phyloP scores from a whole-genome alignment of 2,797 vertebrate genomes.

The Labroides dimidiatus region DNA sequence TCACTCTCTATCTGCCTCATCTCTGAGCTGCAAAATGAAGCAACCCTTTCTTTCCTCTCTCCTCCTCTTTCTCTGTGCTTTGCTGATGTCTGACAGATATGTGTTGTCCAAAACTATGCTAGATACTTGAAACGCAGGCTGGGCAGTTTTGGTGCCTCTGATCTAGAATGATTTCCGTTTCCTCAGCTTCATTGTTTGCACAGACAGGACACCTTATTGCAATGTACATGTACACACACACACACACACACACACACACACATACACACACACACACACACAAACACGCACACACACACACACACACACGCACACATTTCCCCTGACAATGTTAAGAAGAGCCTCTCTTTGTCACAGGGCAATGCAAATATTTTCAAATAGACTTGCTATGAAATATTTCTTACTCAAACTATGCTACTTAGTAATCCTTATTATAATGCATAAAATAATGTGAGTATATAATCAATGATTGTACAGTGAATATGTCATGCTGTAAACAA shows the following conservation, averaged over 20 bases:
- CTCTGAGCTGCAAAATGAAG: slow-evolving; percentile 47
- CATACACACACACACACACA: slow-evolving; percentile 27
- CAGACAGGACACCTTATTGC: slow-evolving; percentile 61
- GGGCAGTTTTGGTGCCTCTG: slow-evolving; percentile 79
- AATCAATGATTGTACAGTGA: slow-evolving; percentile 85
- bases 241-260: slow-evolving; percentile 8
- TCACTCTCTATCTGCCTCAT: slow-evolving; percentile 61
- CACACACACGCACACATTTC: slow-evolving; percentile 41
- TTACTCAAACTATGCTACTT: slow-evolving; percentile 84
- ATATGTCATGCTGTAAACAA: slow-evolving; percentile 86
- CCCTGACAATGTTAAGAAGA: slow-evolving; percentile 68
- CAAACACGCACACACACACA: slow-evolving; percentile 27
- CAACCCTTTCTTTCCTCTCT: slow-evolving; percentile 34
- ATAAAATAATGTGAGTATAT: slow-evolving; percentile 84
- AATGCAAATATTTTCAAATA: slow-evolving; percentile 84
- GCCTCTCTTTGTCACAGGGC: slow-evolving; percentile 78
- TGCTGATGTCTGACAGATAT: slow-evolving; percentile 75
- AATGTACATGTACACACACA: slow-evolving; percentile 29
- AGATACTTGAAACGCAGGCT: slow-evolving; percentile 82
- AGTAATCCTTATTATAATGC: slow-evolving; percentile 84
- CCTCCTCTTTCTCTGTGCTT: slow-evolving; percentile 61
- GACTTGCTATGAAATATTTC: slow-evolving; percentile 84
- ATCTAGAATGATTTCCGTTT: slow-evolving; percentile 75
- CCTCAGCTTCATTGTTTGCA: slow-evolving; percentile 75
- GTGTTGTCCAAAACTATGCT: slow-evolving; percentile 74